phyloP scores from a whole-genome alignment of 2,888 invertebrate genomes.

The Muscina levida region DNA sequence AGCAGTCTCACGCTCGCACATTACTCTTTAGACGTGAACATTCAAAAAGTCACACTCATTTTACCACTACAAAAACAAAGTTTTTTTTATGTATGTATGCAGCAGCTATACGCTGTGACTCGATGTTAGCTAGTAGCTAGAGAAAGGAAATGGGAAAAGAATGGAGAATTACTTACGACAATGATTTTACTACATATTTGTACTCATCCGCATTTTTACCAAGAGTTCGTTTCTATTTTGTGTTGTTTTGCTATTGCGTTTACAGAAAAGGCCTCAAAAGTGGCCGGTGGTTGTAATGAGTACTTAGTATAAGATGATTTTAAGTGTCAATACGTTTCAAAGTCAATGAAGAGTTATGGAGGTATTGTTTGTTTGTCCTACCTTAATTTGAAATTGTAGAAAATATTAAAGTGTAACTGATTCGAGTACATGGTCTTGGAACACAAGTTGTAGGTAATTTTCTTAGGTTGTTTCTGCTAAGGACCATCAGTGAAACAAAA shows the following conservation, averaged over 20 bases:
- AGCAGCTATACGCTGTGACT: background rate
- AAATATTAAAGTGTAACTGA: too few relatives aligned
- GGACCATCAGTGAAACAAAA: too few relatives aligned
- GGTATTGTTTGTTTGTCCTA: background rate
- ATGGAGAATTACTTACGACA: too few relatives aligned
- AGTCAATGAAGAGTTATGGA: background rate
- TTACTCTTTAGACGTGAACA: slow-evolving; percentile 68
- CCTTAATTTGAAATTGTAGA: background rate
- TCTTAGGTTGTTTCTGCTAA: too few relatives aligned
- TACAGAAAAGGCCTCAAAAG: background rate
- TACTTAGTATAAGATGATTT: background rate
- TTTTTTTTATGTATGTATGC: too few relatives aligned
- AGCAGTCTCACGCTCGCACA: slow-evolving; percentile 80
- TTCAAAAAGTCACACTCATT: slow-evolving; percentile 46
- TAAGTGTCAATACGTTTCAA: background rate
- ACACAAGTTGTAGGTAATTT: too few relatives aligned
- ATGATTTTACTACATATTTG: too few relatives aligned
- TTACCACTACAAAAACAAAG: slow-evolving; percentile 44
- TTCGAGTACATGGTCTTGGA: too few relatives aligned
- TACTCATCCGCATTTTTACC: too few relatives aligned
- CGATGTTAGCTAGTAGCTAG: too few relatives aligned
- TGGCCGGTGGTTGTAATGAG: background rate
- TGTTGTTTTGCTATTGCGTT: background rate
- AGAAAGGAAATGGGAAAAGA: too few relatives aligned
- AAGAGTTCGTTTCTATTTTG: background rate